Evolutionary conservation across 2,888 invertebrate species (phyloP).

Genomic region (Eupithecia tripunctaria): DNA sequence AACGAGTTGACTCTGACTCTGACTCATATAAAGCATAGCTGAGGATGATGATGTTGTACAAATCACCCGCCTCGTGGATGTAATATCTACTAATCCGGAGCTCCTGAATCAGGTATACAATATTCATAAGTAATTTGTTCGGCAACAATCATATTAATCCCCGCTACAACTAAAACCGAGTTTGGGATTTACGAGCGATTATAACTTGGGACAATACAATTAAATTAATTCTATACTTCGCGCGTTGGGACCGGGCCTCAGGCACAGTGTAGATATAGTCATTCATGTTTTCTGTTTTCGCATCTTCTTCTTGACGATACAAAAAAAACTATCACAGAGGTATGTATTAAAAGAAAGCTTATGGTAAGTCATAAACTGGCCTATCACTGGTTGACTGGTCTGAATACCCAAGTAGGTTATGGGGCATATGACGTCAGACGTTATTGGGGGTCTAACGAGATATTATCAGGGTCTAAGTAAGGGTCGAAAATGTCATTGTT

Average conservation of each 20-base stretch:
- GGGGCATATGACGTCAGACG: too few species aligned
- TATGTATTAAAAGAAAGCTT: too few species aligned
- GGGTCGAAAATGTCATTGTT: too few species aligned
- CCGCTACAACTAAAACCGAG: slow-evolving; percentile 14
- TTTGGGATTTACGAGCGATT: slow-evolving; percentile 26
- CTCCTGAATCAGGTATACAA: background rate
- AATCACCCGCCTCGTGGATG: background rate
- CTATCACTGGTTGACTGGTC: too few species aligned
- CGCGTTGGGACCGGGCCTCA: slow-evolving; percentile 19
- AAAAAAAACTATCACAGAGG: too few species aligned
- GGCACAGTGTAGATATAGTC: slow-evolving; percentile 16
- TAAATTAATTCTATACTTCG: slow-evolving; percentile 39
- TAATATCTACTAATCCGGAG: background rate
- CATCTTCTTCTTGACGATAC: too few species aligned
- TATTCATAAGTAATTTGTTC: slow-evolving; percentile 26
- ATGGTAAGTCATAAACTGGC: too few species aligned
- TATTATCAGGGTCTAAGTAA: too few species aligned
- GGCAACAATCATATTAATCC: slow-evolving; percentile 28
- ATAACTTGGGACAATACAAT: slow-evolving; percentile 36
- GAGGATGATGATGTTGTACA: background rate
- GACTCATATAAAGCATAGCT: too few species aligned
- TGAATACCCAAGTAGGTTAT: too few species aligned
- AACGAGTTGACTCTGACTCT: too few species aligned
- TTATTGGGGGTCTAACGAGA: too few species aligned
- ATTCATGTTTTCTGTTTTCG: background rate